These are phyloP conservation scores for Catagonus wagneri DNA, from an alignment of 2,113 vertebrate genomes.

Conservation along the genomic window DNA sequence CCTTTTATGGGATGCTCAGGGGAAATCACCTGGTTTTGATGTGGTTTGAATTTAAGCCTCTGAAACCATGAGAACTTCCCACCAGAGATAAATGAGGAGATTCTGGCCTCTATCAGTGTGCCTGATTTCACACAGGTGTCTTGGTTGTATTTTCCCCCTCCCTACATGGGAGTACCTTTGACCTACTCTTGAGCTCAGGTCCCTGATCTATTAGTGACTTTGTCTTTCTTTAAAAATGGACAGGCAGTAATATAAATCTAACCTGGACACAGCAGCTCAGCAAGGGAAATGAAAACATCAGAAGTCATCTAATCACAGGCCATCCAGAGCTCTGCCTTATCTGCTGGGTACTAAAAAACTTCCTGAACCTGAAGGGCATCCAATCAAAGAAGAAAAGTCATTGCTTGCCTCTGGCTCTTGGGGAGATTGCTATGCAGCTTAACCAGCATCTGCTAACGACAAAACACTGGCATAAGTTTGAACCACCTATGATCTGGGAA, in stretches of 20 bases:
- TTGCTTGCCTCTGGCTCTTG: background rate
- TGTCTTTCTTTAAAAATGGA: slow-evolving; percentile 19
- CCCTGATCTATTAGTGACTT: background rate
- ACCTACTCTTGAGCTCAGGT: background rate
- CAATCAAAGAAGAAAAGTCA: background rate
- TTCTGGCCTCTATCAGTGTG: background rate
- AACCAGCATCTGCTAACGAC: background rate
- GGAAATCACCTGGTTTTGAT: background rate
- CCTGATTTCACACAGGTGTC: background rate
- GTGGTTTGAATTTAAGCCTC: background rate
- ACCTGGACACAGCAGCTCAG: slow-evolving; percentile 16
- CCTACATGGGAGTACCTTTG: background rate
- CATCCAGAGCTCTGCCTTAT: slow-evolving; percentile 13
- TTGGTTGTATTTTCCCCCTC: background rate
- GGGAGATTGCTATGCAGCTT: background rate
- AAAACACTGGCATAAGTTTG: background rate
- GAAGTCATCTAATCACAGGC: slow-evolving; percentile 64
- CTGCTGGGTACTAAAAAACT: slow-evolving; percentile 17
- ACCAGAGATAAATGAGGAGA: background rate
- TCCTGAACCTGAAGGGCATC: slow-evolving; percentile 39
- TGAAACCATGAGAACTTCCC: slow-evolving; percentile 34
- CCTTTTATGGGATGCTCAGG: background rate
- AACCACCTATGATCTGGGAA: background rate
- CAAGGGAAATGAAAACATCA: background rate
- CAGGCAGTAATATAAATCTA: background rate